Base-by-base conservation (phyloP, 2,888 invertebrate species). In the Aromia moschata region DNA sequence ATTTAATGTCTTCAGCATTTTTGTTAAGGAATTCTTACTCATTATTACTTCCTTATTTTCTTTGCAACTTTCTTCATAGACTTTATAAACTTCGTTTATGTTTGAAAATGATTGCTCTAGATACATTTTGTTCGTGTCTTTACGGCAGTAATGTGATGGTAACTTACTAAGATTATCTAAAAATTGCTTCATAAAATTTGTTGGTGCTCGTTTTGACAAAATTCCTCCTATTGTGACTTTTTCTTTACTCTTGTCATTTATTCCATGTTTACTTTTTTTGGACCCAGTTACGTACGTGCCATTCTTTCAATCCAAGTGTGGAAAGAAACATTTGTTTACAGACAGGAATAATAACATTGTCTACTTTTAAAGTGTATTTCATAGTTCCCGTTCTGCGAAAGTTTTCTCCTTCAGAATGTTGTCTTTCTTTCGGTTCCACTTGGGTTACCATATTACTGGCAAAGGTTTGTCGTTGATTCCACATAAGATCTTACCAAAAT, bases 1-100 rank as follows among this genome's bases (percentile, higher is more conserved):
- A 56, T 71, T 72, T 36, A 40, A 43, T 25, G 58, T 53, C 17
- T 57, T 52, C 36, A 71, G 55, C 30, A 62, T 58, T 33, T 45
- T 55, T 10, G 15, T 38, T 14, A 55, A 20, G 2, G 53, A 25
- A 30, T 58, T 54, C n/a, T 37, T 2, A 2, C 15, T 15, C 38
- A 38, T 15, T 15, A 3, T 10, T 16, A 2, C 9, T 15, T 1
- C 15, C 14, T 15, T 38, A 7, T 2, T 15, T 12, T 15, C 16
- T 38, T 16, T 15, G 10, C 38, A 38, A 10, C 16, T 2, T 15
- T 38, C 5, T 38, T 5, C 15, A 38, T 15, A 38, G 15, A 38
- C 2, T 2, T 38, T 38, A 38, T 38, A 15, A 14, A 38, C 15
- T 2, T 38, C 38, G 3, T 14, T 15, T 7, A 38, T 7, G 10